These are phyloP conservation scores for Cynopterus brachyotis DNA, from an alignment of 2,113 vertebrate genomes.

Conservation along the genomic window DNA sequence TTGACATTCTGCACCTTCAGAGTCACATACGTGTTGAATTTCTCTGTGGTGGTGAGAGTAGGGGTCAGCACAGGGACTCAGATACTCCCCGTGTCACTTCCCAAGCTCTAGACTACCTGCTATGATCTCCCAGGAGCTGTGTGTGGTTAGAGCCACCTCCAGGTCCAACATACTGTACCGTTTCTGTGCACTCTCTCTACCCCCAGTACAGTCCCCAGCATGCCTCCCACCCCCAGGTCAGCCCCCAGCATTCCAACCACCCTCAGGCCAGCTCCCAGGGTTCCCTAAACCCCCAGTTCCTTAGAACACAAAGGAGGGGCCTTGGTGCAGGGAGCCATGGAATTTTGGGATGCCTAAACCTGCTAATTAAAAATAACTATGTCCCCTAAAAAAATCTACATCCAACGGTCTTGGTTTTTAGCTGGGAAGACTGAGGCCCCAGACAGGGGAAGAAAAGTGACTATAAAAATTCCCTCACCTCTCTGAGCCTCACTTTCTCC, in stretches of 20 bases:
- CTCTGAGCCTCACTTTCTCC: not conserved
- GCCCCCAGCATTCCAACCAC: no score
- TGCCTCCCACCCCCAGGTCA: not conserved
- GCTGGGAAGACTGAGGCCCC: not conserved
- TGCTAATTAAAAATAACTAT: not conserved
- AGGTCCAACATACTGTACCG: not conserved
- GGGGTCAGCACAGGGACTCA: not conserved
- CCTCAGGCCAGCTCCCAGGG: not conserved
- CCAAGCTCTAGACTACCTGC: not conserved
- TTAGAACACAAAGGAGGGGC: not conserved
- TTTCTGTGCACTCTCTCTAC: not conserved
- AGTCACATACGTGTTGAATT: constrained; percentile 98
- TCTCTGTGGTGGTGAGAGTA: constrained; percentile 85
- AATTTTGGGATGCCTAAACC: not conserved
- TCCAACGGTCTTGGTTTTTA: not conserved
- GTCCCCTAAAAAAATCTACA: no score
- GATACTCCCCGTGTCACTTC: not conserved
- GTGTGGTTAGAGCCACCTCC: not conserved
- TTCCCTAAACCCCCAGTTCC: not conserved
- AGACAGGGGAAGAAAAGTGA: not conserved
- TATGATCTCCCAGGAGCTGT: not conserved
- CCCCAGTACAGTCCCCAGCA: not conserved
- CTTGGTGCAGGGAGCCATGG: not conserved
- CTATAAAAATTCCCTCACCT: not conserved
- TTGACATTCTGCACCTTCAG: constrained; percentile 99